These are phyloP conservation scores for Fopius arisanus DNA, from an alignment of 1,140 invertebrate species.

Conservation along the genomic window DNA sequence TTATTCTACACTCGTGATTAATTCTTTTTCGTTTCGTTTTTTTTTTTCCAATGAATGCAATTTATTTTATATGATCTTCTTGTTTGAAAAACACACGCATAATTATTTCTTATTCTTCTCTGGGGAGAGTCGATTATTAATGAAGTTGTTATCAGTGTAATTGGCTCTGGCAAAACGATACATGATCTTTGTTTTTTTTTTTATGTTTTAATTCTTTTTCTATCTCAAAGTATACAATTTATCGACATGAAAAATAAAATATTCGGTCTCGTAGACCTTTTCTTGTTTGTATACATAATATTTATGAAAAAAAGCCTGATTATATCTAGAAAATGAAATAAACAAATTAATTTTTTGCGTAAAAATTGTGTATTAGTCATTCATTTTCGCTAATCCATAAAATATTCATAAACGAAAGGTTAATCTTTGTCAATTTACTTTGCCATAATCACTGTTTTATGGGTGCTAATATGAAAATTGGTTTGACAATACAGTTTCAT, in stretches of 20 bases:
- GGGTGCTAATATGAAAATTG: neutral
- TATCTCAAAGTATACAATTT: constrained; percentile 5
- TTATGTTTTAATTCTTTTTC: neutral
- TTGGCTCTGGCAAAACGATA: neutral
- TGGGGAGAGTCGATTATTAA: neutral
- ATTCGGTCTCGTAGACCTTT: constrained; percentile 9
- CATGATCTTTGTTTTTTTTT: neutral
- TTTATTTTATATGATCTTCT: neutral
- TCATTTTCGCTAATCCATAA: neutral
- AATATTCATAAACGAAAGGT: neutral
- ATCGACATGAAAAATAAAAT: constrained; percentile 10
- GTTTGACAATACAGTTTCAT: neutral
- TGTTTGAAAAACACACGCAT: neutral
- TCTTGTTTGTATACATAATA: constrained; percentile 30
- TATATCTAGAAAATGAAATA: constrained; percentile 35
- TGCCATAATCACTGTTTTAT: neutral
- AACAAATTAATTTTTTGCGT: constrained; percentile 33
- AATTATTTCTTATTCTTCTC: neutral
- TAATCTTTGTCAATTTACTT: constrained; percentile 12
- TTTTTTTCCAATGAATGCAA: neutral
- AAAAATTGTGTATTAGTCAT: constrained; percentile 8
- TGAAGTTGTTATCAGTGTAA: constrained; percentile 7
- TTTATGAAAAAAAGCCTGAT: constrained; percentile 35
- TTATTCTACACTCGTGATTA: neutral
- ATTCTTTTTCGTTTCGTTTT: constrained; percentile 4